Conservation (phyloP, 92 coral and sea anemone species). For the Epizoanthus scotinus region DNA sequence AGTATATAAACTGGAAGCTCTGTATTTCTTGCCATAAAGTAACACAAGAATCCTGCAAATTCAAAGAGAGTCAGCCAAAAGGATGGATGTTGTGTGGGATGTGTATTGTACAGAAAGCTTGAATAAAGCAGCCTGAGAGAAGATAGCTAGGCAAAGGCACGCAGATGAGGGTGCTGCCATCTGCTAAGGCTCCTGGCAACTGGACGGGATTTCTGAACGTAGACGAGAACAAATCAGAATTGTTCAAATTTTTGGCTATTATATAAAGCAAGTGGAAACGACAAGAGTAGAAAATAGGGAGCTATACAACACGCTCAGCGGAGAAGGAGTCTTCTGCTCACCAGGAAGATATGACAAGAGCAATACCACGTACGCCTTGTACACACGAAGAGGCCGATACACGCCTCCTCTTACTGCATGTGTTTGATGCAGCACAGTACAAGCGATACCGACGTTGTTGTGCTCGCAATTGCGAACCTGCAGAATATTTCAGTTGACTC, state of each 20-base stretch:
- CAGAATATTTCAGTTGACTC: conserved; percentile 13
- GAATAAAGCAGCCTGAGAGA: conserved; percentile 22
- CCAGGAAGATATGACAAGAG: not conserved
- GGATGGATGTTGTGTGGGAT: conserved; percentile 63
- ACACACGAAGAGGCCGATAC: conserved; percentile 48
- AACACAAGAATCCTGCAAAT: conserved; percentile 34
- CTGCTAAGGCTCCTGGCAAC: not conserved
- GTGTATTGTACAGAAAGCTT: conserved; percentile 39
- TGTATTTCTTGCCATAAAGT: conserved; percentile 2
- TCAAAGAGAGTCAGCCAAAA: conserved; percentile 34
- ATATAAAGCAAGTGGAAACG: conserved; percentile 4
- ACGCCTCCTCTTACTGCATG: conserved; percentile 60
- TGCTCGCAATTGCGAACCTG: conserved; percentile 32
- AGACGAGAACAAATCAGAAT: conserved; percentile 36
- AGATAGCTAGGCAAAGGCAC: conserved; percentile 34
- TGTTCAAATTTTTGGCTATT: conserved; percentile 25
- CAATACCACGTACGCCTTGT: conserved; percentile 7
- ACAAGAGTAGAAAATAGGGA: not conserved
- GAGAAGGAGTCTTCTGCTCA: not conserved
- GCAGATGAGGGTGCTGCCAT: conserved; percentile 15
- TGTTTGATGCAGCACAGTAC: conserved; percentile 48
- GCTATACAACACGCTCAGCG: conserved; percentile 8
- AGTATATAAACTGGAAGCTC: conserved; percentile 16
- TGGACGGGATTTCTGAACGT: conserved; percentile 26
- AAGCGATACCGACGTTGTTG: conserved; percentile 63